Conservation (phyloP, 2,797 vertebrate species). For the Melanotaenia trifasciata region DNA sequence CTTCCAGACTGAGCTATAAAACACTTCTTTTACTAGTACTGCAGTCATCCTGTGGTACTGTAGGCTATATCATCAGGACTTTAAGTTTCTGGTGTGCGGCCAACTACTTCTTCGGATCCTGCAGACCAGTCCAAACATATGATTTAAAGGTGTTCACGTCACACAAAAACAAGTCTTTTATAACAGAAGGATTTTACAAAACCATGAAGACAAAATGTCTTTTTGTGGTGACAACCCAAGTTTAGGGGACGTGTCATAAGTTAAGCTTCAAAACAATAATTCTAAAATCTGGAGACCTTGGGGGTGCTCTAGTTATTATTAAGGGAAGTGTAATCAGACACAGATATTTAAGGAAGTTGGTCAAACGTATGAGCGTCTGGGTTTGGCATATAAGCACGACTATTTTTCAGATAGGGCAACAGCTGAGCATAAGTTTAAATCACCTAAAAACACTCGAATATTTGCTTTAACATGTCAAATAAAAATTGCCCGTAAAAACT, state of each 20-base stretch:
- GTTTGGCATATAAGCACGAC: background rate
- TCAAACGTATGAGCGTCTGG: background rate
- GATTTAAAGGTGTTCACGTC: background rate
- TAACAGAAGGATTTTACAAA: background rate
- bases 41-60: background rate
- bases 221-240: background rate
- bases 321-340: background rate
- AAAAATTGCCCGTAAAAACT: background rate
- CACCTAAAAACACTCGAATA: background rate
- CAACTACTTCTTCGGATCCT: background rate
- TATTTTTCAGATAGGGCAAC: background rate
- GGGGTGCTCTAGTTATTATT: background rate
- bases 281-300: background rate
- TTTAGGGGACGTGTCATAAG: background rate
- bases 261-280: background rate
- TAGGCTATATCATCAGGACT: background rate
- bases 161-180: background rate
- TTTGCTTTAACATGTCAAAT: background rate
- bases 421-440: background rate
- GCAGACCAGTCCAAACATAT: conserved; percentile 5
- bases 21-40: background rate
- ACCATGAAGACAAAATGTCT: background rate
- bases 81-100: background rate
- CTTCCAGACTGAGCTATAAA: background rate
- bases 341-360: background rate